A percentile compares a stretch with the other conserved stretches of the same genome.
Conservation (phyloP, 2,888 invertebrate species). For the Margaritifera margaritifera region DNA sequence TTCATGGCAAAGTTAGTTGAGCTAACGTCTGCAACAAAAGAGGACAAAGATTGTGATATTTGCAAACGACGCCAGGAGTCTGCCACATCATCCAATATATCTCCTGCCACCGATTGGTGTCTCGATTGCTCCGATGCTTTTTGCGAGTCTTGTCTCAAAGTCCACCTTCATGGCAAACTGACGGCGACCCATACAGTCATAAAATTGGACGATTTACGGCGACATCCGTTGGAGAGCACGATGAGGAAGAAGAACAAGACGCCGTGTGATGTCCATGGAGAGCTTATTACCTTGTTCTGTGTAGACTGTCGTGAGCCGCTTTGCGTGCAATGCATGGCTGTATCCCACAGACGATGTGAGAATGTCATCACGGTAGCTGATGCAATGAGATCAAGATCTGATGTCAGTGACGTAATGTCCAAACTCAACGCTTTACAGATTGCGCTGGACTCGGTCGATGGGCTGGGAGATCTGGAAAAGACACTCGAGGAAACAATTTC, state of each 20-base stretch:
- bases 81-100: background rate
- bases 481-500: conserved; percentile 50
- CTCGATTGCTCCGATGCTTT: conserved; percentile 58
- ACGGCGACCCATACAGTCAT: conserved; percentile 51
- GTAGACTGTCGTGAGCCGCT: conserved; percentile 52
- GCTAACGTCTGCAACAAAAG: conserved; percentile 42
- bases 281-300: conserved; percentile 54
- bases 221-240: conserved; percentile 47
- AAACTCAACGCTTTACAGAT: conserved; percentile 32
- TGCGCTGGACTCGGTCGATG: conserved; percentile 34
- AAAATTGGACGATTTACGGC: conserved; percentile 47
- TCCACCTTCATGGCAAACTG: conserved; percentile 52
- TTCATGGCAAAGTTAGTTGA: conserved; percentile 53
- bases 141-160: conserved; percentile 52
- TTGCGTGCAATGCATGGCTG: conserved; percentile 57
- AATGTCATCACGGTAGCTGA: conserved; percentile 54
- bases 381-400: conserved; percentile 48
- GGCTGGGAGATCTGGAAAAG: conserved; percentile 33
- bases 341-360: conserved; percentile 53
- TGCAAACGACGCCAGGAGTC: conserved; percentile 45
- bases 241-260: conserved; percentile 53
- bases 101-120: conserved; percentile 53
- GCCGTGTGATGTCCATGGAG: conserved; percentile 49
- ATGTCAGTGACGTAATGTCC: conserved; percentile 40
- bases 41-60: conserved; percentile 54